Evolutionary conservation across 1,140 invertebrate genomes (phyloP).

Genomic region (Danaus plexippus): DNA sequence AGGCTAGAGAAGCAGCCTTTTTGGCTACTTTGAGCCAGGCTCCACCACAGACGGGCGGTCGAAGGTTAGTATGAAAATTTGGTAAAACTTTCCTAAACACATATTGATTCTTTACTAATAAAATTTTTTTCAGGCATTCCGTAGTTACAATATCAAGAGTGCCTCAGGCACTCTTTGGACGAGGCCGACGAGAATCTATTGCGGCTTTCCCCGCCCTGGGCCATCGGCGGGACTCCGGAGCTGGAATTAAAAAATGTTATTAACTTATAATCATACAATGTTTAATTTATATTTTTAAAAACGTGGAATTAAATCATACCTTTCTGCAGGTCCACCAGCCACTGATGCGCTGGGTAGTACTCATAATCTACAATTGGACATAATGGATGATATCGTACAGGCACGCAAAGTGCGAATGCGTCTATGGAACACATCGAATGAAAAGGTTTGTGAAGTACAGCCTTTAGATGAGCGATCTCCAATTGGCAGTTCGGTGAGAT

Average conservation of each 20-base stretch:
- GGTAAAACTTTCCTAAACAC: background rate
- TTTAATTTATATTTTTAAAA: constrained; percentile 2
- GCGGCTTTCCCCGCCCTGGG: constrained; percentile 77
- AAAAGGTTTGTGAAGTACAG: constrained; percentile 86
- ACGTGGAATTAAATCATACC: background rate
- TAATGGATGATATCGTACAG: constrained; percentile 89
- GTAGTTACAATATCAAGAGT: constrained; percentile 87
- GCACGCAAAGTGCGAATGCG: constrained; percentile 85
- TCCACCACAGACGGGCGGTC: constrained; percentile 79
- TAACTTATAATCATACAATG: constrained; percentile 3
- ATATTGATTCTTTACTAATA: constrained; percentile 4
- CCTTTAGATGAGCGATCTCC: constrained; percentile 77
- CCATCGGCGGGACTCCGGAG: constrained; percentile 49
- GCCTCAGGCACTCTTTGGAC: constrained; percentile 80
- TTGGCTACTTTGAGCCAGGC: constrained; percentile 83
- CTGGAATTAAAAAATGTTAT: constrained; percentile 60
- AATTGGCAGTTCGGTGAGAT: constrained; percentile 64
- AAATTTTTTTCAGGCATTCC: constrained; percentile 75
- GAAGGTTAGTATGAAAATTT: constrained; percentile 53
- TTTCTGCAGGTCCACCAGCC: constrained; percentile 74
- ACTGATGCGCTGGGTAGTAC: constrained; percentile 80
- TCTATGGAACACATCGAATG: constrained; percentile 85
- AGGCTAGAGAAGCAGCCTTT: constrained; percentile 82
- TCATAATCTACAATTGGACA: constrained; percentile 86
- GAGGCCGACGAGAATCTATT: constrained; percentile 83